Base-by-base conservation (phyloP, 2,797 vertebrate genomes). In the Clarias laeviceps region DNA sequence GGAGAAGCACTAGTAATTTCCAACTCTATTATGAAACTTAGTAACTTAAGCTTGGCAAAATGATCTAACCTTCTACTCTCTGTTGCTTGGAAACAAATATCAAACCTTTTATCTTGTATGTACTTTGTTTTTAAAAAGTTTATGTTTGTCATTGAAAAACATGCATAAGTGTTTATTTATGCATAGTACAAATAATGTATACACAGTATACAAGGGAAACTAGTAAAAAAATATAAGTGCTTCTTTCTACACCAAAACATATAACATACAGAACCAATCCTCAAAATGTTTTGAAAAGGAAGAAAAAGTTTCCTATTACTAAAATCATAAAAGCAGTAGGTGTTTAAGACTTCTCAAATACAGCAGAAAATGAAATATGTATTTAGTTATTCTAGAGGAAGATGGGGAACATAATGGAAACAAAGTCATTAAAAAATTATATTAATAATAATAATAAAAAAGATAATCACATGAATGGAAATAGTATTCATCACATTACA, bases 191-290 rank as follows among this genome's bases (percentile, higher is more conserved):
- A 92, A 93, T 91, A 90, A 95, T 94, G 97, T 99, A 99, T 99
- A 99, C 98, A 99, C 95, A 96, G 98, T 98, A 99, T 99, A 99
- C 98, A 97, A 92, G 91, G 93, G 95, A 96, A 95, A 93, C 88
- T 92, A 90, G 89, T 90, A 94, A 94, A 96, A 87, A 86, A 87
- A 85, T 68, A 68, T 69, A 86, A 88, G 87, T 77, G 85, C 84
- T 74, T 96, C 95, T 95, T 96, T 95, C 96, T 94, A 92, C 74
- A 84, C 69, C 72, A 80, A 79, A 86, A 69, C 61, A 69, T 64
- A 79, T 12, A 27, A 79, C 77, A 54, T 73, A 45, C n/a, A 68
- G 15, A 57, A 69, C 18, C 17, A 80, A 88, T 59, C 29, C 56
- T 37, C 29, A 91, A 22, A 68, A 24, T 70, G 24, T 32, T 76